Evolutionary conservation across 2,797 vertebrate species (phyloP).

Genomic region (Myotis daubentonii): DNA sequence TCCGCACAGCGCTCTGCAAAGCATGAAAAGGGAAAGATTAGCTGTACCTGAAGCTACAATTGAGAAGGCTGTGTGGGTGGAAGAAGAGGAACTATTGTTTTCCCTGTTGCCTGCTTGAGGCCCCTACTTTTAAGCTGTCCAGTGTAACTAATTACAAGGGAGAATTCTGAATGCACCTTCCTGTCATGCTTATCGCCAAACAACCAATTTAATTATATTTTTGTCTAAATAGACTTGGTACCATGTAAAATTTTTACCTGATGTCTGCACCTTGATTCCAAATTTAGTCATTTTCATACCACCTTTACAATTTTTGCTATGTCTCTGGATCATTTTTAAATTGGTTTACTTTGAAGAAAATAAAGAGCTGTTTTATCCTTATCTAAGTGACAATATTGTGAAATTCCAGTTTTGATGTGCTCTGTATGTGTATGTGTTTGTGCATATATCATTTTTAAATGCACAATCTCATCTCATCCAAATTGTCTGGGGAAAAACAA

Average conservation of each 20-base stretch:
- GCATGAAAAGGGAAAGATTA: slow-evolving; percentile 12
- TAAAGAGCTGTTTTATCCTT: not conserved
- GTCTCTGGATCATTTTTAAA: not conserved
- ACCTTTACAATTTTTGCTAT: not conserved
- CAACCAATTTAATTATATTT: not conserved
- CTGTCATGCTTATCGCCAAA: not conserved
- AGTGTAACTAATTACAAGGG: slow-evolving; percentile 3
- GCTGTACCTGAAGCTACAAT: slow-evolving; percentile 28
- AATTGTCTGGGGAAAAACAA: not conserved
- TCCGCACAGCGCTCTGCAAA: not conserved
- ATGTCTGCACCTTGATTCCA: not conserved
- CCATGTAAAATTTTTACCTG: not conserved
- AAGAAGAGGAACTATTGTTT: slow-evolving; percentile 5
- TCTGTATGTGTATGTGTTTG: not conserved
- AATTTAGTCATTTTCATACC: not conserved
- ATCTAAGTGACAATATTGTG: not conserved
- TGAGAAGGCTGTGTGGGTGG: not conserved
- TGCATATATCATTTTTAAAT: not conserved
- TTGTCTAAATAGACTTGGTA: not conserved
- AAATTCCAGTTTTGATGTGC: not conserved
- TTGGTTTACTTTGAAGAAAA: not conserved
- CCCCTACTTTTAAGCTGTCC: not conserved
- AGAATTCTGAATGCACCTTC: not conserved
- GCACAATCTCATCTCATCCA: not conserved
- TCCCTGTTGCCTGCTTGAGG: not conserved